Evolutionary conservation across 2,888 invertebrate species (phyloP).

Genomic region (Rhorus exstirpatorius): DNA sequence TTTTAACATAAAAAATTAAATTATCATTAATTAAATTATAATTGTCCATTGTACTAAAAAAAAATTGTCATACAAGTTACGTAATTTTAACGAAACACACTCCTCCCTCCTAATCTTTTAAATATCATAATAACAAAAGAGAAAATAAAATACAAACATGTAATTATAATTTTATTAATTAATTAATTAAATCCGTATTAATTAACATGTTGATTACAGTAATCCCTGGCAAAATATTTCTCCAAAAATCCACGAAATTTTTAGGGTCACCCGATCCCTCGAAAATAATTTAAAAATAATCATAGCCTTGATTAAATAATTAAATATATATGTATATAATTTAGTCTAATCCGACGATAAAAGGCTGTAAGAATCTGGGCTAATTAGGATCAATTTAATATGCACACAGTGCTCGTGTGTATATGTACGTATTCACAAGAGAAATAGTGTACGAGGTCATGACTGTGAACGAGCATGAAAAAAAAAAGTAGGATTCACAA

Average conservation of each 20-base stretch:
- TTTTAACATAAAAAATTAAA: too few species aligned
- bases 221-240: too few species aligned
- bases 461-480: slow-evolving; percentile 37
- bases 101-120: neutral
- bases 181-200: too few species aligned
- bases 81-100: neutral
- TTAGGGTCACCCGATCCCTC: neutral
- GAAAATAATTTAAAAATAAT: slow-evolving; percentile 9
- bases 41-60: too few species aligned
- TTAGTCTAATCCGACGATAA: neutral
- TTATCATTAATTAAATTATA: slow-evolving; percentile 7
- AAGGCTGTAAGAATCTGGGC: slow-evolving; percentile 49
- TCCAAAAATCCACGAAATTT: too few species aligned
- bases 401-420: neutral
- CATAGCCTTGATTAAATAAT: slow-evolving; percentile 18
- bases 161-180: too few species aligned
- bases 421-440: slow-evolving; percentile 6
- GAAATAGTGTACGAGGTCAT: slow-evolving; percentile 61
- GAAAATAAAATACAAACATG: too few species aligned
- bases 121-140: too few species aligned
- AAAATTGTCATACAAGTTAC: too few species aligned
- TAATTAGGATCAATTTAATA: slow-evolving; percentile 26
- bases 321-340: neutral
- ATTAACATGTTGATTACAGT: too few species aligned
- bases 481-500: slow-evolving; percentile 24